Percentiles rank a stretch among this genome's conserved stretches.
These are phyloP conservation scores for Diogma glabrata DNA, from an alignment of 2,888 invertebrate species.

Conservation along the genomic window DNA sequence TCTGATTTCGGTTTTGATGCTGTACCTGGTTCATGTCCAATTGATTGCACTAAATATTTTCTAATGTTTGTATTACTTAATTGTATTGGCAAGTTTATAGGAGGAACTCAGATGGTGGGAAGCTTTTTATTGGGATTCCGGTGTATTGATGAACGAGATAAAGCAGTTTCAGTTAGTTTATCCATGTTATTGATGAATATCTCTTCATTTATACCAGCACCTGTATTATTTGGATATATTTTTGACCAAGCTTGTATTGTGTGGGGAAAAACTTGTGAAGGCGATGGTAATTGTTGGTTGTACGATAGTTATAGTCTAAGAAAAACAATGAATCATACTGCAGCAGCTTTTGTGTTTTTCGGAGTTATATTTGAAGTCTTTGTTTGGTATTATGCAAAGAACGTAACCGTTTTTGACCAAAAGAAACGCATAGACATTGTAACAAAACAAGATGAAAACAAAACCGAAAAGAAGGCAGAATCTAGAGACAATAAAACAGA, in stretches of 20 bases:
- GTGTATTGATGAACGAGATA: conserved; percentile 52
- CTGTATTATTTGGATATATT: conserved; percentile 55
- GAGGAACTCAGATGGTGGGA: conserved; percentile 48
- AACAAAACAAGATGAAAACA: no score
- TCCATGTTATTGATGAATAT: conserved; percentile 47
- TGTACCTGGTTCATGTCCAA: neutral
- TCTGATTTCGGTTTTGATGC: neutral
- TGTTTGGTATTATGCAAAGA: conserved; percentile 48
- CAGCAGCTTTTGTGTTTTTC: no score
- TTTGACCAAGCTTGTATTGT: conserved; percentile 51
- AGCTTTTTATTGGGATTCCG: conserved; percentile 47
- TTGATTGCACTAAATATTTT: neutral
- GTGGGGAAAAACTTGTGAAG: conserved; percentile 51
- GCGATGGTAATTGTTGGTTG: conserved; percentile 52
- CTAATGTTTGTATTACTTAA: neutral
- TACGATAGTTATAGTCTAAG: conserved; percentile 37
- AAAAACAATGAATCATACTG: no score
- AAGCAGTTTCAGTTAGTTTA: conserved; percentile 50
- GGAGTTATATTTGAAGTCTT: no score
- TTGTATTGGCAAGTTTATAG: conserved; percentile 29
- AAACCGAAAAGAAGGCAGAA: no score
- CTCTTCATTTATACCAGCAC: conserved; percentile 53
- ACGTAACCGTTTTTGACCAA: conserved; percentile 47
- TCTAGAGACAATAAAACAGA: no score
- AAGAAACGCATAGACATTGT: no score